A percentile compares a stretch with the other conserved stretches of the same genome.
Evolutionary conservation across 2,797 vertebrate genomes (phyloP).

Genomic region (Sebastes miniatus): DNA sequence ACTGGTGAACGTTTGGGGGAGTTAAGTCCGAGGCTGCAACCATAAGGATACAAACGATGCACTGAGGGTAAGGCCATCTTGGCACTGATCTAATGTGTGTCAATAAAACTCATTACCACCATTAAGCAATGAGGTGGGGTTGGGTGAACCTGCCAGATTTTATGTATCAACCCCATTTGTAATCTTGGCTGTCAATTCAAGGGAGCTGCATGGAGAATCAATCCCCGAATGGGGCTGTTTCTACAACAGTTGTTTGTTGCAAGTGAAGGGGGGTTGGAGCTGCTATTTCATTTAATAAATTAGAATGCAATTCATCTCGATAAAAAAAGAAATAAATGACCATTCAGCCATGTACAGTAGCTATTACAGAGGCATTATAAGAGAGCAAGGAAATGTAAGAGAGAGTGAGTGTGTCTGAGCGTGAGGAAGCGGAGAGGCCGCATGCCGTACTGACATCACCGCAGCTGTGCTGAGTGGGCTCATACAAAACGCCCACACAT

Average conservation of each 20-base stretch:
- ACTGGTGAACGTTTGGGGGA: not conserved
- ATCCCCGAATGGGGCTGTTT: slow-evolving; percentile 5
- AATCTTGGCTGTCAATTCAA: slow-evolving; percentile 28
- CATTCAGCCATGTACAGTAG: slow-evolving; percentile 34
- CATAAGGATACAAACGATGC: not conserved
- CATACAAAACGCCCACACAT: slow-evolving; percentile 68
- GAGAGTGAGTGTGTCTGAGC: not conserved
- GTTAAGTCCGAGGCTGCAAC: not conserved
- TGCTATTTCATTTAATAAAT: slow-evolving; percentile 19
- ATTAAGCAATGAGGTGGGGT: slow-evolving; percentile 43
- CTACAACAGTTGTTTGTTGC: not conserved
- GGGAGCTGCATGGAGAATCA: slow-evolving; percentile 23
- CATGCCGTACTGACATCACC: slow-evolving; percentile 62
- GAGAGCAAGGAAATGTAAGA: slow-evolving; percentile 5
- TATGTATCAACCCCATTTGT: slow-evolving; percentile 48
- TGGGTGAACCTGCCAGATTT: slow-evolving; percentile 27
- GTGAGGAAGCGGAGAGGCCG: slow-evolving; percentile 21
- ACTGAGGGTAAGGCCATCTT: not conserved
- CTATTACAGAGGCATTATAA: slow-evolving; percentile 18
- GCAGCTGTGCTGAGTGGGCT: slow-evolving; percentile 74
- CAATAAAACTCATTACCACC: slow-evolving; percentile 53
- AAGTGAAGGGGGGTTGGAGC: not conserved
- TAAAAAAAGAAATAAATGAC: slow-evolving; percentile 11
- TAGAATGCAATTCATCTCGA: slow-evolving; percentile 19
- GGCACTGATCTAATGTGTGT: slow-evolving; percentile 23